phyloP scores from a whole-genome alignment of 2,888 invertebrate species.

The Eristalis intricaria region DNA sequence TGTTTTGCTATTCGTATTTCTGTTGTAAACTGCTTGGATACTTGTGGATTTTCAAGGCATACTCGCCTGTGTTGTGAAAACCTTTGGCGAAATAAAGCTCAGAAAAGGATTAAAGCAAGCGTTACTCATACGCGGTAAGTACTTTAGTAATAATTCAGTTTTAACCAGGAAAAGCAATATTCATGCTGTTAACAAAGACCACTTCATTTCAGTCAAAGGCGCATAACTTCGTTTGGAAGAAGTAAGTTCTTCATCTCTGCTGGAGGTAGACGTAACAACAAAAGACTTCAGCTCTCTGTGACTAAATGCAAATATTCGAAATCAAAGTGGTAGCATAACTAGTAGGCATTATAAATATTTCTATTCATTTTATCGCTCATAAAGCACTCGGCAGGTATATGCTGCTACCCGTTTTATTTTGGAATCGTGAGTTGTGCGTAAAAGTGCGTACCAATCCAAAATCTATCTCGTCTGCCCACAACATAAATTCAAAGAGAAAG shows the following conservation, averaged over 20 bases:
- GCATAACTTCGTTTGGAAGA: background rate
- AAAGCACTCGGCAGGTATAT: background rate
- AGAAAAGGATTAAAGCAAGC: background rate
- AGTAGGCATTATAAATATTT: background rate
- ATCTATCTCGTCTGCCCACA: too few relatives aligned
- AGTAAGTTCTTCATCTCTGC: too few relatives aligned
- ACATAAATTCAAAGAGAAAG: background rate
- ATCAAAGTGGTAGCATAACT: background rate
- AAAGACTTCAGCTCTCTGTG: background rate
- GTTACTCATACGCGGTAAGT: background rate
- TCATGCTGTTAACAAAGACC: fast-evolving
- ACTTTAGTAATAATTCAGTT: too few relatives aligned
- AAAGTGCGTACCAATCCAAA: background rate
- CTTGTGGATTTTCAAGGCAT: background rate
- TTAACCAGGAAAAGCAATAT: background rate
- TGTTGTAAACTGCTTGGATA: background rate
- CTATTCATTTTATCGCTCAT: background rate
- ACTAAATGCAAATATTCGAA: background rate
- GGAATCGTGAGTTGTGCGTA: background rate
- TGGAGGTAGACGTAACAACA: too few relatives aligned
- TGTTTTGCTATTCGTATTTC: background rate
- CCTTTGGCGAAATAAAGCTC: background rate
- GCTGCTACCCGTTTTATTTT: background rate
- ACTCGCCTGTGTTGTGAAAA: background rate
- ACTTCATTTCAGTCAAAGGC: background rate